Evolutionary conservation across 2,113 vertebrate genomes (phyloP).

Genomic region (Bos javanicus): DNA sequence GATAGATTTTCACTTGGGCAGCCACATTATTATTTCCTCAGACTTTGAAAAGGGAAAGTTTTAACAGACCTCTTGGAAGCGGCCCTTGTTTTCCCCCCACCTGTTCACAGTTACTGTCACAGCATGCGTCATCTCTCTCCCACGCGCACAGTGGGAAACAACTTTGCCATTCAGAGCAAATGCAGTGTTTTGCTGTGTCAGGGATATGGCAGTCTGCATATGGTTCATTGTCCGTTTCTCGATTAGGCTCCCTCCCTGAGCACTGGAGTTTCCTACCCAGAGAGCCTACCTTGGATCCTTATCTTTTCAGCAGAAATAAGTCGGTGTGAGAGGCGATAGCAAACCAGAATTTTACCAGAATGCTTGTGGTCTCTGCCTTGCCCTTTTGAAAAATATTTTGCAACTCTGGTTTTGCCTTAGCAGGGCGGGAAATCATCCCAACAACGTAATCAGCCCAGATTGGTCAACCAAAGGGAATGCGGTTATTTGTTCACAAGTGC

Average conservation of each 20-base stretch:
- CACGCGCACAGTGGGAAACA: slow-evolving; percentile 55
- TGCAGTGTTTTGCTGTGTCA: slow-evolving; percentile 44
- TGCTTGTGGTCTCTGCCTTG: slow-evolving; percentile 47
- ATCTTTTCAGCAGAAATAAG: slow-evolving; percentile 48
- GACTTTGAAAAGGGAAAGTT: slow-evolving; percentile 61
- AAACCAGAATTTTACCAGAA: slow-evolving; percentile 44
- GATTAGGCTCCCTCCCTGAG: not conserved
- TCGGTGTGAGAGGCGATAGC: slow-evolving; percentile 9
- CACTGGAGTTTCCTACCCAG: slow-evolving; percentile 22
- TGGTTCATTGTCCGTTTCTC: not conserved
- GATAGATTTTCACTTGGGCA: slow-evolving; percentile 61
- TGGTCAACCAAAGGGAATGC: slow-evolving; percentile 54
- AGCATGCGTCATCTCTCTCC: slow-evolving; percentile 61
- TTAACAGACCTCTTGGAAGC: slow-evolving; percentile 63
- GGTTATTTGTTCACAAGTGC: slow-evolving; percentile 38
- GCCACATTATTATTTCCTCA: slow-evolving; percentile 56
- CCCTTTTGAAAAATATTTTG: slow-evolving; percentile 52
- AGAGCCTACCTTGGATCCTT: slow-evolving; percentile 46
- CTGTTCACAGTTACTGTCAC: slow-evolving; percentile 68
- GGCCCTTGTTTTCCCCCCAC: slow-evolving; percentile 52
- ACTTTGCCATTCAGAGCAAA: slow-evolving; percentile 40
- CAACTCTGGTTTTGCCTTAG: slow-evolving; percentile 37
- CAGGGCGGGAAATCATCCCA: slow-evolving; percentile 43
- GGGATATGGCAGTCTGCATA: slow-evolving; percentile 6
- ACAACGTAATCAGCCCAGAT: slow-evolving; percentile 32